Evolutionary conservation across 2,888 invertebrate genomes (phyloP), one percentile per base, ranked within the genome.

Genomic region (Lasioglossum lativentre): DNA sequence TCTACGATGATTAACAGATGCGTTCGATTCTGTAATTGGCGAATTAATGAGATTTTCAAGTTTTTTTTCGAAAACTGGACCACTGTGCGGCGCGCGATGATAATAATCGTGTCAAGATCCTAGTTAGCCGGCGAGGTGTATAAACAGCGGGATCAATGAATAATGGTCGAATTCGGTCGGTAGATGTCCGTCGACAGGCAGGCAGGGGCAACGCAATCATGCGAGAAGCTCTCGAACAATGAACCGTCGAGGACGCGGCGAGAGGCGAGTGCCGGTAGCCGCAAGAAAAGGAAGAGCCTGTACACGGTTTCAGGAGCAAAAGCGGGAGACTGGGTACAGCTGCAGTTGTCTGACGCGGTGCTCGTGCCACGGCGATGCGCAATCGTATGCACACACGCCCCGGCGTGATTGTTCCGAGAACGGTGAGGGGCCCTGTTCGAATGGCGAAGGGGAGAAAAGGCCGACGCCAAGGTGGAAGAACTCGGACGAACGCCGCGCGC

Each of bases 361-460:
- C 90, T 93, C 88, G 92, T 90, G 92, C 92, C 92, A 82, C 90
- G 87, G 81, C 84, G 85, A 86, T 78, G 86, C 83, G 90, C 89
- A 90, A 89, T 90, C 89, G 86, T 90, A 88, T 90, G 91, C 90
- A 86, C 88, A 86, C 88, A 87, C 87, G 89, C 86, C 91, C 91
- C 82, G 89, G 77, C 91, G 92, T 92, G 93, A 93, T 94, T 93
- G 92, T 94, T 92, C 92, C 89, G 87, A 90, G 92, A 93, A 92
- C 83, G 90, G 82, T n/a, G 56, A 85, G 82, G 83, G 45, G 73
- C n/a, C 66, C 77, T 38, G 30, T 27, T 56, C 59, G 86, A 82
- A 75, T 66, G 86, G 86, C 70, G 86, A 74, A 80, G 75, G 78
- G 75, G 78, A 81, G 75, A 74, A 75, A 83, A 85, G 86, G 71